phyloP scores from a whole-genome alignment of 2,888 invertebrate genomes.

The Operophtera brumata region DNA sequence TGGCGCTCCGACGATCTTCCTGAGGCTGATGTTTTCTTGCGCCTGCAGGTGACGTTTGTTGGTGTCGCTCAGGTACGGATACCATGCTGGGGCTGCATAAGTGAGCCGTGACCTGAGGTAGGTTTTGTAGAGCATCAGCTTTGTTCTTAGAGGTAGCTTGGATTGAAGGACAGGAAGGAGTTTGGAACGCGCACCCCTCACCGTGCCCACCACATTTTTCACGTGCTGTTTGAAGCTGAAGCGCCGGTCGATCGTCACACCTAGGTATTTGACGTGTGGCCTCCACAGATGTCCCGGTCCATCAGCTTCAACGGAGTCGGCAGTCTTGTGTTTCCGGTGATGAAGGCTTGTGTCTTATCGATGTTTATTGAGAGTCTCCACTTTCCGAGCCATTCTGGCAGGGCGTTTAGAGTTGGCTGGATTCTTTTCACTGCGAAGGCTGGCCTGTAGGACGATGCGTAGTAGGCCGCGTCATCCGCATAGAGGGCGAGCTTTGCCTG shows the following conservation, averaged over 20 bases:
- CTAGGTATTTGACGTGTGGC: not conserved
- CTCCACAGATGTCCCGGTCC: not conserved
- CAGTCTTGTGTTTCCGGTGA: too few relatives aligned
- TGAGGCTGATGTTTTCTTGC: not conserved
- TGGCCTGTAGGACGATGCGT: not conserved
- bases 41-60: not conserved
- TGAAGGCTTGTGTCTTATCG: not conserved
- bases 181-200: not conserved
- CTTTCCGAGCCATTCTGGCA: slow-evolving; percentile 5
- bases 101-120: slow-evolving; percentile 3
- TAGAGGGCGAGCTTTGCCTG: too few relatives aligned
- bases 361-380: slow-evolving; percentile 9
- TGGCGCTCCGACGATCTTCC: not conserved
- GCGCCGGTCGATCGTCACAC: not conserved
- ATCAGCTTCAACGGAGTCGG: too few relatives aligned
- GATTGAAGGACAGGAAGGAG: not conserved
- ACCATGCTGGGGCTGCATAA: not conserved
- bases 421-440: not conserved
- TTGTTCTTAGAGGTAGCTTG: not conserved
- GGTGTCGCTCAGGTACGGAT: not conserved
- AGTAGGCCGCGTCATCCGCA: not conserved
- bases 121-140: not conserved
- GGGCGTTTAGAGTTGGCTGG: slow-evolving; percentile 4
- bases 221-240: not conserved
- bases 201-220: not conserved